A percentile compares a stretch with the other conserved stretches of the same genome.
phyloP scores from a whole-genome alignment of 2,113 vertebrate genomes.

The Vulpes vulpes region DNA sequence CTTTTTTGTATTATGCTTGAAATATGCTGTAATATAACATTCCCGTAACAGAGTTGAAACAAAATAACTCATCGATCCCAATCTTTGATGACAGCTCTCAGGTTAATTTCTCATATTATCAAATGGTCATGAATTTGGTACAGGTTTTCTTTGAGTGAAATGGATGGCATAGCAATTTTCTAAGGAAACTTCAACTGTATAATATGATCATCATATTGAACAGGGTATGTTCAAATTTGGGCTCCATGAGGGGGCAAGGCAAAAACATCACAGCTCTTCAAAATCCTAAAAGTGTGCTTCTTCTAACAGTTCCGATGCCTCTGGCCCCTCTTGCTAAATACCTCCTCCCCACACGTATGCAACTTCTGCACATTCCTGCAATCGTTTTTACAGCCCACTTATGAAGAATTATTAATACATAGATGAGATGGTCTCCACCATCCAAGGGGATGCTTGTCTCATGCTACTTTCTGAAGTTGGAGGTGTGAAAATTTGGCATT shows the following conservation, averaged over 20 bases:
- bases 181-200: neutral
- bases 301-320: neutral
- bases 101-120: neutral
- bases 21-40: neutral
- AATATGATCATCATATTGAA: neutral
- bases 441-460: neutral
- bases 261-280: neutral
- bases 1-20: neutral
- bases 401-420: neutral
- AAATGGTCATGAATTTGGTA: neutral
- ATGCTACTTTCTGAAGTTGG: neutral
- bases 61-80: neutral
- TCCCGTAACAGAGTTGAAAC: neutral
- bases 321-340: neutral
- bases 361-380: rapidly evolving
- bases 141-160: neutral
- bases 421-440: neutral
- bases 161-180: neutral
- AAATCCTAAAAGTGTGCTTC: neutral
- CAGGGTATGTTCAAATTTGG: neutral
- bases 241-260: neutral
- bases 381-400: neutral
- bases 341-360: too few species aligned
- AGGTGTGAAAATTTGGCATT: neutral
- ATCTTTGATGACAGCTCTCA: neutral